phyloP scores from a whole-genome alignment of 1,140 invertebrate genomes.

The Leguminivora glycinivorella region DNA sequence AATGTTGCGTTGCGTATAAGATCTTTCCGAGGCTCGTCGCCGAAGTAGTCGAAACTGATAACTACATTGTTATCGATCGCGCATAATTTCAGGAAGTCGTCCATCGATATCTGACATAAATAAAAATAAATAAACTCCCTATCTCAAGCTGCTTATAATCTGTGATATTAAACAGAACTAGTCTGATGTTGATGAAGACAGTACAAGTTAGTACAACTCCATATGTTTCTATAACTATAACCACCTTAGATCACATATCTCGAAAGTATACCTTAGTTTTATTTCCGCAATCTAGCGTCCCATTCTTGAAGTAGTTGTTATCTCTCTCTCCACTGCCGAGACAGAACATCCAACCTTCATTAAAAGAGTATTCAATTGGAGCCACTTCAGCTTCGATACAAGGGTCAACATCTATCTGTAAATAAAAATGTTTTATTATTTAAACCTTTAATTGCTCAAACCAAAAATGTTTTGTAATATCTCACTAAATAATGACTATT shows the following conservation, averaged over 20 bases:
- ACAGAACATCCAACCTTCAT: conserved; percentile 76
- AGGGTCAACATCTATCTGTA: conserved; percentile 49
- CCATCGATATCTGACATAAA: conserved; percentile 49
- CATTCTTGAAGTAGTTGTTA: conserved; percentile 71
- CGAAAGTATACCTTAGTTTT: conserved; percentile 62
- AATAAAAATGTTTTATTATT: not conserved
- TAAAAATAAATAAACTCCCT: not conserved
- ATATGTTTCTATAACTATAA: not conserved
- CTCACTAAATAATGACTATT: too few species aligned
- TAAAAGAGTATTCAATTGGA: conserved; percentile 70
- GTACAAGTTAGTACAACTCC: too few species aligned
- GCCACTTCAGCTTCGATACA: conserved; percentile 71
- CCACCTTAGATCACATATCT: conserved; percentile 11
- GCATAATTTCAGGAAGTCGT: conserved; percentile 60
- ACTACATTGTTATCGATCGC: conserved; percentile 73
- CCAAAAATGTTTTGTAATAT: too few species aligned
- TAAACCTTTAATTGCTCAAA: not conserved
- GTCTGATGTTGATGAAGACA: too few species aligned
- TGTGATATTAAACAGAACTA: too few species aligned
- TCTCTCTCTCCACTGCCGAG: conserved; percentile 70
- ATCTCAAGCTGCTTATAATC: too few species aligned
- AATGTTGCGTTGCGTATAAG: conserved; percentile 70
- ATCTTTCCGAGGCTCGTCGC: conserved; percentile 70
- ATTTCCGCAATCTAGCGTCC: conserved; percentile 70
- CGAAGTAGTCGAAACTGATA: conserved; percentile 71